Evolutionary conservation across 2,797 vertebrate genomes (phyloP), one percentile per base, ranked within the genome.

Genomic region (Coendou prehensilis): DNA sequence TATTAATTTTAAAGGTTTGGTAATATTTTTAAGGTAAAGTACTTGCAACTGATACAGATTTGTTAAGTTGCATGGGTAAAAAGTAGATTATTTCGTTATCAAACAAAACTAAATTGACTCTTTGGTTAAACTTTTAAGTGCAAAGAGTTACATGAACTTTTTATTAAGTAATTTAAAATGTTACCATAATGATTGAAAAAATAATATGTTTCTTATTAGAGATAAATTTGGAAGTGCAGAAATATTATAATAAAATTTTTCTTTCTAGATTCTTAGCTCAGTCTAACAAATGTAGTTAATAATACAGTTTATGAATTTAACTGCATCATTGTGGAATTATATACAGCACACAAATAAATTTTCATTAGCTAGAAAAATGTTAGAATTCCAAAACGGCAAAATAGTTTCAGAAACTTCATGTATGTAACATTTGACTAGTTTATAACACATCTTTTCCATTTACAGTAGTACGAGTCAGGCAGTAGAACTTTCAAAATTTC

Each of bases 1-100:
- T 79, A 89, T 81, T 84, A 87, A 86, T 92, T 95, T 93, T 90
- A 92, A 93, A 78, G 22, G 80, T 87, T 64, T 23, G 37, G 11
- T 54, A 85, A 33, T 87, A 76, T 61, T 61, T 86, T 64, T 75
- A 56, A 79, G 8, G 82, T 71, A 54, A 86, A 57, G 89, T 81
- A 63, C n/a, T 96, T 95, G 20, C 18, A 89, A 84, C 73, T 85
- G 41, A 45, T 45, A 81, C 6, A 86, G 17, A 71, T 84, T 86
- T 82, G 14, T 85, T 83, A 81, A 85, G 20, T 5, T 86, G 20
- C 5, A 71, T 47, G 56, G 71, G 71, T 84, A 67, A 61, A 84
- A 94, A 41, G 2, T 6, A n/a, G 2, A 37, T 79, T 13, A 87
- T 69, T 64, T 52, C 75, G 17, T 75, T 89, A 41, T 5, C 76